Evolutionary conservation across 2,113 vertebrate species (phyloP).

Genomic region (Neofelis nebulosa): DNA sequence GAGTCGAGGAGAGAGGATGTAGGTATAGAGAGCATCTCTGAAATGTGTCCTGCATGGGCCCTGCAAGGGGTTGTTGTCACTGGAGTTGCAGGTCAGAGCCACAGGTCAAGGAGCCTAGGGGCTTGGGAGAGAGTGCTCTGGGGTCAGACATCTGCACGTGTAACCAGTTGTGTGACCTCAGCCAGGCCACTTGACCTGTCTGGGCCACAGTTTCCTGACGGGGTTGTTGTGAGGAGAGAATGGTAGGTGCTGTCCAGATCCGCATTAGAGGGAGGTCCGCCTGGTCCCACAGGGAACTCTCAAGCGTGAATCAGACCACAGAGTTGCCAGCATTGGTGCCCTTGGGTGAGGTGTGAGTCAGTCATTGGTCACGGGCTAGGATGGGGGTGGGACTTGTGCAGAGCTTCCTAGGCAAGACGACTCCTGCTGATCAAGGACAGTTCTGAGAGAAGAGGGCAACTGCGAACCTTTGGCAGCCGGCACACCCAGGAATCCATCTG

Average conservation of each 20-base stretch:
- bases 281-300: background rate
- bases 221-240: background rate
- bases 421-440: background rate
- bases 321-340: background rate
- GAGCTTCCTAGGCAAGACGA: background rate
- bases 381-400: background rate
- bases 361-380: background rate
- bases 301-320: background rate
- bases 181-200: background rate
- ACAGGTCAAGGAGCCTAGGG: background rate
- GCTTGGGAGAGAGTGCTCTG: background rate
- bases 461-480: background rate
- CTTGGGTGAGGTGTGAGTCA: background rate
- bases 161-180: background rate
- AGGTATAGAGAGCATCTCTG: background rate
- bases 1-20: background rate
- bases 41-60: background rate
- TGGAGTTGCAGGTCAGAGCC: background rate
- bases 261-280: rapidly evolving
- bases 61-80: background rate
- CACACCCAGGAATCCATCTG: background rate
- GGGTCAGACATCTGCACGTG: background rate
- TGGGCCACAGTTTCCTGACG: background rate
- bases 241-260: background rate
- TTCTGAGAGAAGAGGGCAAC: background rate